Percentiles rank a stretch among this genome's conserved stretches.
phyloP scores from a whole-genome alignment of 2,113 vertebrate species.

The Oryzias melastigma region DNA sequence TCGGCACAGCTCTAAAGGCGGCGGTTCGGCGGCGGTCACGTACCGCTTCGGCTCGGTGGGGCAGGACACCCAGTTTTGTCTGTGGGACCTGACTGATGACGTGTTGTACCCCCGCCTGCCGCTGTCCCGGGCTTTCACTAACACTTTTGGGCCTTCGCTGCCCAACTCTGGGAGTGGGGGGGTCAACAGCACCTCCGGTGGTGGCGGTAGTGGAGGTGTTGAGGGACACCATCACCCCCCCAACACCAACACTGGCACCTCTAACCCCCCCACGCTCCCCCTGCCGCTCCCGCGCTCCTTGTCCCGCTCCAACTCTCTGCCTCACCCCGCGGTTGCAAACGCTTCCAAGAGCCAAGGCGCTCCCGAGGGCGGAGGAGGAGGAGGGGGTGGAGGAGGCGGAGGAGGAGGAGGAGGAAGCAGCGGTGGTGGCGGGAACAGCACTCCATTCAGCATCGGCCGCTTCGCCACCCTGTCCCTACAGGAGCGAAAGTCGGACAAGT shows the following conservation, averaged over 20 bases:
- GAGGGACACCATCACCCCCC: slow-evolving; percentile 78
- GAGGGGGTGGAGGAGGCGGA: slow-evolving; percentile 42
- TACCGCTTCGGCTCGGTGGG: slow-evolving; percentile 92
- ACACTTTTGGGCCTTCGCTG: slow-evolving; percentile 73
- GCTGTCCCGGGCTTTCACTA: slow-evolving; percentile 82
- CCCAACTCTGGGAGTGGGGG: slow-evolving; percentile 69
- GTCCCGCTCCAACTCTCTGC: slow-evolving; percentile 90
- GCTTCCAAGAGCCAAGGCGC: slow-evolving; percentile 65
- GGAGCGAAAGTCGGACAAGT: slow-evolving; percentile 83
- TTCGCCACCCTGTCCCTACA: slow-evolving; percentile 85
- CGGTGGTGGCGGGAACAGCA: slow-evolving; percentile 33
- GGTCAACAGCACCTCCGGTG: slow-evolving; percentile 65
- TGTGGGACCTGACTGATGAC: slow-evolving; percentile 91
- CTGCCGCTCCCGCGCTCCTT: slow-evolving; percentile 82
- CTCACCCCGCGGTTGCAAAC: slow-evolving; percentile 80
- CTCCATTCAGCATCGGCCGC: slow-evolving; percentile 82
- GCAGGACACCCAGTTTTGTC: slow-evolving; percentile 91
- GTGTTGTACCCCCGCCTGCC: slow-evolving; percentile 82
- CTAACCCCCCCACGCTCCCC: slow-evolving; percentile 61
- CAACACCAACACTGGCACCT: slow-evolving; percentile 56
- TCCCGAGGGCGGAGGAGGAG: slow-evolving; percentile 39
- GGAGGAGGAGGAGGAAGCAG: slow-evolving; percentile 37
- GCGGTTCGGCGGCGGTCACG: slow-evolving; percentile 72
- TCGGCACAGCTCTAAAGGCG: slow-evolving; percentile 77
- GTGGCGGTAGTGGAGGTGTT: slow-evolving; percentile 50